phyloP scores from a whole-genome alignment of 2,113 vertebrate species.

The Trogon surrucura region DNA sequence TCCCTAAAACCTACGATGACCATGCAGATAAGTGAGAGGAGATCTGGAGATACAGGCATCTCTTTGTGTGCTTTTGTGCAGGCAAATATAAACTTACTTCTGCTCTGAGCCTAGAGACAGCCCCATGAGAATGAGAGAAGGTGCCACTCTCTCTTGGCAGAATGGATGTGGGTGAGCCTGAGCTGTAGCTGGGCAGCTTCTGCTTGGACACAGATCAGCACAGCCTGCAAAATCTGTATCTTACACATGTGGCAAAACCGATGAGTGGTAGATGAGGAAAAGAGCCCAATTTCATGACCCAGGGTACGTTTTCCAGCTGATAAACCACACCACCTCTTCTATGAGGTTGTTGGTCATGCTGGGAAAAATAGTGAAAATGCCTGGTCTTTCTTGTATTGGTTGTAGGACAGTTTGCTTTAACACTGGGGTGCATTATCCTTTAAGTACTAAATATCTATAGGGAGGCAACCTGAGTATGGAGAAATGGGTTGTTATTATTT shows the following conservation, averaged over 20 bases:
- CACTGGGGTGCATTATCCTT: neutral
- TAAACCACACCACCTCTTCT: neutral
- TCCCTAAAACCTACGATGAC: neutral
- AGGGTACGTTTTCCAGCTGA: neutral
- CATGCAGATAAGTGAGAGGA: neutral
- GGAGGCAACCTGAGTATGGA: neutral
- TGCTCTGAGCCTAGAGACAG: neutral
- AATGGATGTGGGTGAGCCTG: neutral
- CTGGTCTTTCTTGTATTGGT: neutral
- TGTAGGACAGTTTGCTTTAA: neutral
- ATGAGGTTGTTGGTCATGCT: neutral
- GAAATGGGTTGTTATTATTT: neutral
- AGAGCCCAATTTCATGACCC: neutral
- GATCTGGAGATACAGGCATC: neutral
- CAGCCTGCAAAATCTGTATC: neutral
- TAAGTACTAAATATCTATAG: neutral
- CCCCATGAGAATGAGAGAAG: neutral
- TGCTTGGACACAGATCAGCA: neutral
- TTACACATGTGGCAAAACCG: neutral
- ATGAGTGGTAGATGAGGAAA: neutral
- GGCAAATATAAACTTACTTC: neutral
- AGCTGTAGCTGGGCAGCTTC: neutral
- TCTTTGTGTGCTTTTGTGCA: neutral
- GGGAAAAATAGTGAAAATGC: neutral
- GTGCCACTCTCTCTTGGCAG: neutral